Conservation (phyloP, 2,888 invertebrate species). For the Acheta domesticus region DNA sequence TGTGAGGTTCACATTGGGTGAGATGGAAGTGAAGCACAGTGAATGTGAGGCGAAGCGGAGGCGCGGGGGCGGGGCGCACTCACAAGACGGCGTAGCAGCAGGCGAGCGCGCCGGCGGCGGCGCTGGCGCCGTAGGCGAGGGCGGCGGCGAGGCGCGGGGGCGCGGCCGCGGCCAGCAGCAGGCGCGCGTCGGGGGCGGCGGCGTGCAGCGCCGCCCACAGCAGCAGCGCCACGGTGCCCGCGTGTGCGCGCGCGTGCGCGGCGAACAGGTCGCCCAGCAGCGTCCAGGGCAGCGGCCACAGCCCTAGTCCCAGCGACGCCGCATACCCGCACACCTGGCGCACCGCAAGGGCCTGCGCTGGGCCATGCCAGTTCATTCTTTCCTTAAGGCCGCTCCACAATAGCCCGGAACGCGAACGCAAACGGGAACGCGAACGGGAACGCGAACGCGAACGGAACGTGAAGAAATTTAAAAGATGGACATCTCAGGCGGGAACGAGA, state of each 20-base stretch:
- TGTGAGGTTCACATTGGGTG: too few relatives aligned
- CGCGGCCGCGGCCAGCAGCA: neutral
- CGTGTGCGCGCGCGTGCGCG: neutral
- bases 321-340: neutral
- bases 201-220: neutral
- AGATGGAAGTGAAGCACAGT: too few relatives aligned
- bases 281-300: neutral
- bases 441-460: too few relatives aligned
- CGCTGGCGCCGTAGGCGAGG: neutral
- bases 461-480: too few relatives aligned
- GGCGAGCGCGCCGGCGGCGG: neutral
- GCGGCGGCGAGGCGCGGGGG: neutral
- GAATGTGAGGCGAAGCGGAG: too few relatives aligned
- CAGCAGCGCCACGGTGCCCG: neutral
- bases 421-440: too few relatives aligned
- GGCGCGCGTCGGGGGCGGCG: neutral
- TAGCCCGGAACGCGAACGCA: too few relatives aligned
- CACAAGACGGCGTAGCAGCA: neutral
- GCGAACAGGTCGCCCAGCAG: constrained; percentile 6
- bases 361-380: too few relatives aligned
- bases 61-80: too few relatives aligned
- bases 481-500: too few relatives aligned
- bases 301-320: neutral
- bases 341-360: too few relatives aligned
- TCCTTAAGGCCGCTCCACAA: too few relatives aligned